Evolutionary conservation across 2,888 invertebrate genomes (phyloP).

Genomic region (Clitarchus hookeri): DNA sequence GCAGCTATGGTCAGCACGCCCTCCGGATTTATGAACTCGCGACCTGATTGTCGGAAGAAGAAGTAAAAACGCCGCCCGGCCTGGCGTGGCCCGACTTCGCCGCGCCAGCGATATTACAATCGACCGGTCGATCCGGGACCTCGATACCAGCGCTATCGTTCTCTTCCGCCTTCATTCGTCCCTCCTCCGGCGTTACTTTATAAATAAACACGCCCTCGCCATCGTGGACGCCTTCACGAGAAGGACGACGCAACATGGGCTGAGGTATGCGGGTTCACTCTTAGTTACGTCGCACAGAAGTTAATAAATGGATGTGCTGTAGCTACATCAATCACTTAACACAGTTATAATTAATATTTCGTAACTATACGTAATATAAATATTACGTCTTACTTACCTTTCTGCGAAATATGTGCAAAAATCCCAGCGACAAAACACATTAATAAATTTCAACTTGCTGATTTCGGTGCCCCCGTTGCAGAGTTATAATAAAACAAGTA

Average conservation of each 20-base stretch:
- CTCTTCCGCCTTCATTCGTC: neutral
- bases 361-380: too few species aligned
- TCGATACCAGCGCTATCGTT: neutral
- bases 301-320: too few species aligned
- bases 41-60: neutral
- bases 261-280: neutral
- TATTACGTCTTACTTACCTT: too few species aligned
- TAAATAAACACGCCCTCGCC: neutral
- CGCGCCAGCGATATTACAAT: neutral
- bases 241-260: neutral
- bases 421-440: neutral
- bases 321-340: too few species aligned
- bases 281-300: neutral
- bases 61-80: neutral
- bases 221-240: neutral
- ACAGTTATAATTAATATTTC: too few species aligned
- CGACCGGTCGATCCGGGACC: constrained; percentile 7
- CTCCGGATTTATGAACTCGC: constrained; percentile 6
- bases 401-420: too few species aligned
- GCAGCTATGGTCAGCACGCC: neutral
- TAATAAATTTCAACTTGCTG: too few species aligned
- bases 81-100: neutral
- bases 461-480: too few species aligned
- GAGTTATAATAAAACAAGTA: too few species aligned
- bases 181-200: neutral